Evolutionary conservation across 2,113 vertebrate genomes (phyloP), one percentile per base, ranked within the genome.

Genomic region (Poeciliopsis prolifica): DNA sequence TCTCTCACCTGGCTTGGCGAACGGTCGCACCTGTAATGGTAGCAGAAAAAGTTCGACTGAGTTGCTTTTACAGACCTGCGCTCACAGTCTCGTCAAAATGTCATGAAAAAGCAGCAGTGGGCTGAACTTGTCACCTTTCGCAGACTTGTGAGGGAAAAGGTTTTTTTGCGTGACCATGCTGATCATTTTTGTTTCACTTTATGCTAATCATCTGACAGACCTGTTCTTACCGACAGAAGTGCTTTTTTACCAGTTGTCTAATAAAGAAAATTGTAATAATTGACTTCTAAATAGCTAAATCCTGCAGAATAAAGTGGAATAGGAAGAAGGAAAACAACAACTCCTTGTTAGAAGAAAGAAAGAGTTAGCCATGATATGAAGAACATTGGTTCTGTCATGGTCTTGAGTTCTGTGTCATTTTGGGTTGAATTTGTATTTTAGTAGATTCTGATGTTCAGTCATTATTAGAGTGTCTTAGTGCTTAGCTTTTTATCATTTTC

Each of bases 1-100:
- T 84, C 73, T 76, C 19, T 60, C 30, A n/a, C 65, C 68, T 24
- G 51, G 70, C 74, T 75, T 8, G n/a, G 22, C 33, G 26, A 75
- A 26, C 58, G 48, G 67, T 69, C 61, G 7, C 61, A 13, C 51
- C 65, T 51, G 68, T 79, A 69, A 77, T 69, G 64, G 67, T 71
- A 28, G 31, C 1, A 29, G 77, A 74, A 29, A 74, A 22, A 28
- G 75, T 78, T 15, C 78, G 70, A 70, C 71, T 74, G 15, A 1
- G 35, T 15, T 42, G 14, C 66, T 68, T 70, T 72, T 33, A 31
- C 71, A 60, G 77, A 76, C 70, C 75, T 85, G 84, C 51, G 15
- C 76, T 61, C 78, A 75, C 68, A 81, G 74, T 74, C 88, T 85
- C 26, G 73, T 87, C 44, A 19, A 76, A 88, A 79, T 82, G 84